phyloP scores from a whole-genome alignment of 2,113 vertebrate species.

The Sander vitreus region DNA sequence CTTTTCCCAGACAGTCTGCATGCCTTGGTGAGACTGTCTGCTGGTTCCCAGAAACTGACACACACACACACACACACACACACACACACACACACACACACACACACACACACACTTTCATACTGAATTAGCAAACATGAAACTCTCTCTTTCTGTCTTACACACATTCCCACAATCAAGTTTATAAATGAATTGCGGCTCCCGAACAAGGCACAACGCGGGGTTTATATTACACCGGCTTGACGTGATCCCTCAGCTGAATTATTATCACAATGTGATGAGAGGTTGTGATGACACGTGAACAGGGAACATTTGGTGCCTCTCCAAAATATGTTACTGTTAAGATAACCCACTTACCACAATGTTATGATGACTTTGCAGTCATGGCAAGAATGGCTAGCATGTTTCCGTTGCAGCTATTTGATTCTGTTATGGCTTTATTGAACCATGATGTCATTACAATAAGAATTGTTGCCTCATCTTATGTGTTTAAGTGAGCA shows the following conservation, averaged over 20 bases:
- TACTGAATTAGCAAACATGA: no score
- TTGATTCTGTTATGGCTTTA: not conserved
- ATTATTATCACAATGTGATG: conserved; percentile 70
- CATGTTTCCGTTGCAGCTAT: conserved; percentile 19
- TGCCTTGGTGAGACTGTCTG: conserved; percentile 43
- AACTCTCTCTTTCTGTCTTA: no score
- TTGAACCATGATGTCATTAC: not conserved
- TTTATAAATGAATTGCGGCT: conserved; percentile 74
- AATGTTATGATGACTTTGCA: conserved; percentile 60
- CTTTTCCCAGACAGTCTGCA: conserved; percentile 45
- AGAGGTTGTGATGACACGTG: conserved; percentile 75
- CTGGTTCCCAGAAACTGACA: conserved; percentile 52
- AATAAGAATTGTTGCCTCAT: not conserved
- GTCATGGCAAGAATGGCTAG: conserved; percentile 18
- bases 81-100: conserved; percentile 8
- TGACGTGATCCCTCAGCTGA: conserved; percentile 68
- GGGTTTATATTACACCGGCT: conserved; percentile 64
- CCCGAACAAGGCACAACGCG: conserved; percentile 53
- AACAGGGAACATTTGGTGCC: conserved; percentile 73
- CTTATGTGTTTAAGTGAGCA: not conserved
- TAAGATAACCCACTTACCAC: conserved; percentile 67
- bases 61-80: conserved; percentile 10
- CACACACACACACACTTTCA: conserved; percentile 11
- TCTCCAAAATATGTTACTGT: conserved; percentile 74
- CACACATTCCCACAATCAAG: conserved; percentile 34